Evolutionary conservation across 2,797 vertebrate genomes (phyloP), one percentile per base, ranked within the genome.

Genomic region (Spea hammondii): DNA sequence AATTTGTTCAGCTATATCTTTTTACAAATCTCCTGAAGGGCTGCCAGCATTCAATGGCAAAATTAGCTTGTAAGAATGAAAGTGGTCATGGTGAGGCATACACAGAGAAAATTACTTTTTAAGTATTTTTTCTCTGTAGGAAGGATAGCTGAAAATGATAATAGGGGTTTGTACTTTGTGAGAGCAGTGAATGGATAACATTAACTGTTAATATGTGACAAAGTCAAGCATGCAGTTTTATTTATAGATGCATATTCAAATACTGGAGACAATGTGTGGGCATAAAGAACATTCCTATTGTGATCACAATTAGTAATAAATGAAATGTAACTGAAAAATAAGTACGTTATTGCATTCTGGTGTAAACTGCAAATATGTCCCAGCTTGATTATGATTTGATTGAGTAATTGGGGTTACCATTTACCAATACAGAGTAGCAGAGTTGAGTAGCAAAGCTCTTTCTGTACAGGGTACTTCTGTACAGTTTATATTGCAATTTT

Each of bases 61-160:
- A 60, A 73, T 72, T 73, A 57, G 14, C 60, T 51, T 46, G 70
- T 59, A 14, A 70, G 45, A 79, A 65, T 65, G 65, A 5, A 74
- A 74, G n/a, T 10, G 6, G 64, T 57, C 65, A 46, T 17, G 59
- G 59, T 49, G 72, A 70, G 66, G n/a, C 9, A 55, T 50, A 70
- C 50, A 46, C 64, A 57, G 78, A 57, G 72, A 70, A 79, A 80
- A 76, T 75, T n/a, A n/a, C 78, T 75, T 76, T 79, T 70, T 70
- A 74, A 79, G 72, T 65, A 74, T 53, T 74, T 80, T 74, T 80
- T 75, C 72, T 65, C 72, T 50, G 64, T 70, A 71, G 72, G 72
- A 65, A 69, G 44, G 53, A 60, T 70, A 51, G 49, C 44, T 65
- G 45, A 76, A 57, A 72, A 70, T 70, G 50, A 49, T 70, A 76